phyloP scores from a whole-genome alignment of 2,888 invertebrate genomes.

The Atethmia centrago region DNA sequence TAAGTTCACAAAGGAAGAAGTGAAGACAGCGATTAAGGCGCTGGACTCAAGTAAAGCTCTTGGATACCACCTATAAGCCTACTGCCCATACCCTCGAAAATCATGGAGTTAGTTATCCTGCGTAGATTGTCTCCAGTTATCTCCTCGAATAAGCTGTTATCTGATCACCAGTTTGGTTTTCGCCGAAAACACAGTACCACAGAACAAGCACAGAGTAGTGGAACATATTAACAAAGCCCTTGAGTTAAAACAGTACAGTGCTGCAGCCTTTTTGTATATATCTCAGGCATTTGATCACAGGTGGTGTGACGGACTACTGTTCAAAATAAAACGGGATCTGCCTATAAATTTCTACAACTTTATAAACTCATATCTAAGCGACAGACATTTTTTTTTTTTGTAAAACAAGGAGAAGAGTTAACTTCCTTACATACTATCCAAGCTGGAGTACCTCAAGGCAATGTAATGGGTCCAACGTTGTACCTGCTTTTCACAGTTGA shows the following conservation, averaged over 20 bases:
- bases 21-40: neutral
- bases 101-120: neutral
- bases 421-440: neutral
- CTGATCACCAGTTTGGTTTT: neutral
- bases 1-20: neutral
- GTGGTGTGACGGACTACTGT: neutral
- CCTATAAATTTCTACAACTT: neutral
- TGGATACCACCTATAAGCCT: slow-evolving; percentile 1
- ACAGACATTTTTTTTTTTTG: neutral
- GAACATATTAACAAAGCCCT: neutral
- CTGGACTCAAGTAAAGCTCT: neutral
- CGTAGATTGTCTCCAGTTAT: neutral
- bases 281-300: neutral
- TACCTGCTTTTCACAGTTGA: neutral
- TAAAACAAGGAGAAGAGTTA: neutral
- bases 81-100: neutral
- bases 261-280: neutral
- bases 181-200: neutral
- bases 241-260: neutral
- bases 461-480: neutral
- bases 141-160: neutral
- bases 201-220: neutral
- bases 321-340: neutral
- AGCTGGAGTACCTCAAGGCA: neutral
- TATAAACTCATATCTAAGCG: neutral